Conservation (phyloP, 2,797 vertebrate species). For the Semotilus atromaculatus region DNA sequence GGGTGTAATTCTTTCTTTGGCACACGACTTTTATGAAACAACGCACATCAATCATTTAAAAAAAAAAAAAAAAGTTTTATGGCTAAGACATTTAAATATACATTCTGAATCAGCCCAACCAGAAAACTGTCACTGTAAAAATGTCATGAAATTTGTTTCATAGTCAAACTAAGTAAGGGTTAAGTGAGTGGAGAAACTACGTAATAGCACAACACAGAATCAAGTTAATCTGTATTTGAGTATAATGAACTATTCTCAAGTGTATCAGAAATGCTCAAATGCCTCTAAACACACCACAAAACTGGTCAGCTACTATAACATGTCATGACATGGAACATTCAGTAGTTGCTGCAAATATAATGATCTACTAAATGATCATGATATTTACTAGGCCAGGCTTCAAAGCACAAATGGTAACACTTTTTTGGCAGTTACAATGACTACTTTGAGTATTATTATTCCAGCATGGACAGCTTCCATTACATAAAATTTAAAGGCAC, state of each 20-base stretch:
- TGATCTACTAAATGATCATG: background rate
- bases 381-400: background rate
- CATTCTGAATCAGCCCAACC: background rate
- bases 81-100: background rate
- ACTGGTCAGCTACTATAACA: background rate
- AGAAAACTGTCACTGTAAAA: conserved; percentile 4
- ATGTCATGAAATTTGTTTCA: background rate
- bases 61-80: no score
- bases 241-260: background rate
- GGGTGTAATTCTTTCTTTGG: conserved; percentile 5
- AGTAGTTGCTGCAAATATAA: background rate
- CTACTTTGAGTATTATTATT: conserved; percentile 43
- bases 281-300: background rate
- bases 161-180: background rate
- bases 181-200: background rate
- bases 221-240: background rate
- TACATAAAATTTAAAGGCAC: conserved; percentile 44
- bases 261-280: background rate
- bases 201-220: background rate
- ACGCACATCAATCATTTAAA: background rate
- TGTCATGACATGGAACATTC: background rate
- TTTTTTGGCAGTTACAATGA: conserved; percentile 44
- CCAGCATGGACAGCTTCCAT: conserved; percentile 38
- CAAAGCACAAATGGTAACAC: conserved; percentile 14
- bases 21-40: conserved; percentile 5